Conservation (phyloP, 2,113 vertebrate genomes). For the Podarcis cretensis region DNA sequence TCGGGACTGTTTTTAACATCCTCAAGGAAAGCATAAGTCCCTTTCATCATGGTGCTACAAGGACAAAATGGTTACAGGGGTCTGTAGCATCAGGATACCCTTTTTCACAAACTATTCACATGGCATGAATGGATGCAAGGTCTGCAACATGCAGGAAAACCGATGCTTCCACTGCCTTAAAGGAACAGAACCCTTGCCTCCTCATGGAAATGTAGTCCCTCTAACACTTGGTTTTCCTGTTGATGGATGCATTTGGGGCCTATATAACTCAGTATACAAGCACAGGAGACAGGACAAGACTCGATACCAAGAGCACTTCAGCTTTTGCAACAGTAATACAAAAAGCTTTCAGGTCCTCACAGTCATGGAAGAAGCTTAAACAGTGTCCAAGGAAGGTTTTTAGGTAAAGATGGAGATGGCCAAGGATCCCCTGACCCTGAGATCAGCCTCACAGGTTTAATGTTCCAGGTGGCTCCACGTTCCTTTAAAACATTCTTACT, state of each 20-base stretch:
- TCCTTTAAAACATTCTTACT: neutral
- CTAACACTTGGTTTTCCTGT: neutral
- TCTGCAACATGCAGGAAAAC: neutral
- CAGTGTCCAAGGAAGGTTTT: neutral
- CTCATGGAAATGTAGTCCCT: neutral
- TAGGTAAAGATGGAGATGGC: neutral
- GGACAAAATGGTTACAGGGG: neutral
- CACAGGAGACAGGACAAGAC: neutral
- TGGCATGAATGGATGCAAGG: neutral
- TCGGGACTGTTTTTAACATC: neutral
- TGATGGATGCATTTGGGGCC: too few relatives aligned
- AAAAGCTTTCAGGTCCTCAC: neutral
- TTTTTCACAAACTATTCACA: neutral
- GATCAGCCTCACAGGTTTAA: neutral
- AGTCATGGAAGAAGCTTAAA: neutral
- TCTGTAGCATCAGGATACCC: too few relatives aligned
- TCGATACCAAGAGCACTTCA: neutral
- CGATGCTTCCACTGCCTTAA: neutral
- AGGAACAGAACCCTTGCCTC: neutral
- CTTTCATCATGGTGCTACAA: neutral
- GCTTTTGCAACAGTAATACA: neutral
- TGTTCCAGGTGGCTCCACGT: neutral
- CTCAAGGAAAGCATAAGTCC: neutral
- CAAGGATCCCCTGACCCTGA: too few relatives aligned
- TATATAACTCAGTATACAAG: neutral